These are phyloP conservation scores for Xanthorhoe designata DNA, from an alignment of 2,888 invertebrate species.

Conservation along the genomic window DNA sequence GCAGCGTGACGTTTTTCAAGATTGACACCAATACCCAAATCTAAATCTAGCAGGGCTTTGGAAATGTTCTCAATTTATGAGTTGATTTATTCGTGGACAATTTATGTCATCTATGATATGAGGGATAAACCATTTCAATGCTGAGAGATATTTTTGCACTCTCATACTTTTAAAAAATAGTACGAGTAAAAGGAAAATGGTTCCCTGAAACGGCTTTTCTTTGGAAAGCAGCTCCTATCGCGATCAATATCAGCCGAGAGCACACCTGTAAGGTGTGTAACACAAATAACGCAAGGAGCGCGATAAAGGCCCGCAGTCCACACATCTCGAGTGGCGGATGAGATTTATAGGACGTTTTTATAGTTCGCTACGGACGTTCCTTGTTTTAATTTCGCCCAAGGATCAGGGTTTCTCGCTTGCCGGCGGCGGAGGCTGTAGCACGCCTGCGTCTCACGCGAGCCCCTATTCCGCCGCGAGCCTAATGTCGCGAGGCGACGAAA, in stretches of 20 bases:
- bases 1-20: slow-evolving; percentile 54
- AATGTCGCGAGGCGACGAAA: slow-evolving; percentile 80
- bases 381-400: slow-evolving; percentile 80
- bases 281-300: slow-evolving; percentile 68
- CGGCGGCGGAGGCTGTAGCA: slow-evolving; percentile 47
- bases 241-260: slow-evolving; percentile 62
- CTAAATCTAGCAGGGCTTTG: slow-evolving; percentile 53
- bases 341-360: slow-evolving; percentile 80
- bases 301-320: slow-evolving; percentile 71
- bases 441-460: slow-evolving; percentile 50
- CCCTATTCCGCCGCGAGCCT: slow-evolving; percentile 74
- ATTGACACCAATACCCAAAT: slow-evolving; percentile 58
- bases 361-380: slow-evolving; percentile 77
- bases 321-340: slow-evolving; percentile 63
- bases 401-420: slow-evolving; percentile 61
- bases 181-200: slow-evolving; percentile 5
- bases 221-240: slow-evolving; percentile 50
- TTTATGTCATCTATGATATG: slow-evolving; percentile 30
- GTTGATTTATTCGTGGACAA: slow-evolving; percentile 45
- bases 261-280: slow-evolving; percentile 65
- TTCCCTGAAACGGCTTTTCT: slow-evolving; percentile 34
- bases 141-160: slow-evolving; percentile 10
- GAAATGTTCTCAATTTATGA: slow-evolving; percentile 49
- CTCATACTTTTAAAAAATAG: not conserved
- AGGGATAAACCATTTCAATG: slow-evolving; percentile 30